phyloP scores from a whole-genome alignment of 35 echinoderm and acorn worm species.

The Eucidaris tribuloides region DNA sequence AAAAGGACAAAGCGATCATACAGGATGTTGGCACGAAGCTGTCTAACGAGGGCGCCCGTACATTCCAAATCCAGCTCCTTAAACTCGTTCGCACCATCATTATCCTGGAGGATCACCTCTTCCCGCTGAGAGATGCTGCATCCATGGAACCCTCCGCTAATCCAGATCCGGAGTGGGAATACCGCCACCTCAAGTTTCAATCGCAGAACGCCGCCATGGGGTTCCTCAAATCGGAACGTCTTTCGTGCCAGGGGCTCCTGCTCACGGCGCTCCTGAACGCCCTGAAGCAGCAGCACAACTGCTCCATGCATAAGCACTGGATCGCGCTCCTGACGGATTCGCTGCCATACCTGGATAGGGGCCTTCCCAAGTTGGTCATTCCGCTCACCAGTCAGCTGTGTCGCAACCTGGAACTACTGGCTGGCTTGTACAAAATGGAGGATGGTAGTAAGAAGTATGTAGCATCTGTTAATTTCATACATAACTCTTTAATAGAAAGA shows the following conservation, averaged over 20 bases:
- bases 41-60: slow-evolving; percentile 68
- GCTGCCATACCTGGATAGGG: slow-evolving; percentile 81
- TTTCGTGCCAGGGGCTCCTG: slow-evolving; percentile 76
- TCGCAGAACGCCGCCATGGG: slow-evolving; percentile 63
- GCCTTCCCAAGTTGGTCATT: slow-evolving; percentile 70
- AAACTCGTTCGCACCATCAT: slow-evolving; percentile 85
- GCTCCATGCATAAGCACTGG: slow-evolving; percentile 96
- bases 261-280: slow-evolving; percentile 78
- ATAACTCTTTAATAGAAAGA: too few relatives aligned
- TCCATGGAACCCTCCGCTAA: slow-evolving; percentile 9
- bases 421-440: slow-evolving; percentile 54
- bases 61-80: slow-evolving; percentile 92
- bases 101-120: slow-evolving; percentile 93
- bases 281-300: slow-evolving; percentile 89
- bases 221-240: slow-evolving; percentile 69
- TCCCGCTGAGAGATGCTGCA: slow-evolving; percentile 67
- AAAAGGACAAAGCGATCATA: slow-evolving; percentile 57
- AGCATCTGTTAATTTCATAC: too few relatives aligned
- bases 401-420: slow-evolving; percentile 77
- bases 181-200: slow-evolving; percentile 68
- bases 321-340: slow-evolving; percentile 77
- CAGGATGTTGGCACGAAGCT: slow-evolving; percentile 59
- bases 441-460: slow-evolving; percentile 66
- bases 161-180: slow-evolving; percentile 73
- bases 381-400: slow-evolving; percentile 86